A percentile compares a stretch with the other conserved stretches of the same genome.
These are phyloP conservation scores for Trichopoda pennipes DNA, from an alignment of 2,888 invertebrate species.

Conservation along the genomic window DNA sequence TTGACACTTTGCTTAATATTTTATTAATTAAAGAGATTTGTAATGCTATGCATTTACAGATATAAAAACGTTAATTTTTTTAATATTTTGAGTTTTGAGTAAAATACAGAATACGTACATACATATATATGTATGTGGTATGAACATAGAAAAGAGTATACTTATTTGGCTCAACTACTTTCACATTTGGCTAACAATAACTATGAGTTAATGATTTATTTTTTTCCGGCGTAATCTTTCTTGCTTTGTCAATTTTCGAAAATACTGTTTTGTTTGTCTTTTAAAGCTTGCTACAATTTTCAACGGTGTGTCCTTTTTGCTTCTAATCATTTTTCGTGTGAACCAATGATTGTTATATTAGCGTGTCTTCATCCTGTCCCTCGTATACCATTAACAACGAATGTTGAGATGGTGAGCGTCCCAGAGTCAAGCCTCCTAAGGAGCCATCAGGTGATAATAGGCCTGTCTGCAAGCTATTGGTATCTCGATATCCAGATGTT, in stretches of 20 bases:
- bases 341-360: slow-evolving; percentile 84
- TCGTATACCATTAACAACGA: slow-evolving; percentile 89
- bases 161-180: too few species aligned
- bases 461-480: slow-evolving; percentile 83
- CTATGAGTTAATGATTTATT: too few species aligned
- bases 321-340: slow-evolving; percentile 36
- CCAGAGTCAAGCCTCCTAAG: slow-evolving; percentile 85
- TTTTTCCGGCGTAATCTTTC: too few species aligned
- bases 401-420: slow-evolving; percentile 88
- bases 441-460: slow-evolving; percentile 82
- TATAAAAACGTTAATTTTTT: too few species aligned
- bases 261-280: not conserved
- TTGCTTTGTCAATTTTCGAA: not conserved
- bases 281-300: slow-evolving; percentile 14
- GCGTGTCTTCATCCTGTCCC: slow-evolving; percentile 91
- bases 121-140: too few species aligned
- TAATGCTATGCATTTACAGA: too few species aligned
- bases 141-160: too few species aligned
- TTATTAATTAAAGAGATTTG: not conserved
- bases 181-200: too few species aligned
- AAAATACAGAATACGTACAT: too few species aligned
- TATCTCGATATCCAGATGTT: slow-evolving; percentile 91
- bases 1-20: slow-evolving; percentile 29
- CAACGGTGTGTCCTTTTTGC: not conserved
- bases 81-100: too few species aligned